Percentiles rank a stretch among this genome's conserved stretches.
Evolutionary conservation across 2,888 invertebrate species (phyloP).

Genomic region (Beris morrisii): DNA sequence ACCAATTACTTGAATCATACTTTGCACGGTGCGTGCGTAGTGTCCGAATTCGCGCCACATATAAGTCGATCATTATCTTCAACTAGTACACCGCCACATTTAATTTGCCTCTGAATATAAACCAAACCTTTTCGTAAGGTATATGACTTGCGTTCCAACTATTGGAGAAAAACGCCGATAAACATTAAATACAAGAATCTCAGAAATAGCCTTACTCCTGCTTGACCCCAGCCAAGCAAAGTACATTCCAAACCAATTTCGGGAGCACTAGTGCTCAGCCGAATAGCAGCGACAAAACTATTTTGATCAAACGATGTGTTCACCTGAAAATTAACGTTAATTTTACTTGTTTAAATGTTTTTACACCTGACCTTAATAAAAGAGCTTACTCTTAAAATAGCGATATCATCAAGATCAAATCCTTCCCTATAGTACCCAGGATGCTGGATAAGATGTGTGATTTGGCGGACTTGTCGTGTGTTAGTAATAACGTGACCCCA

Average conservation of each 20-base stretch:
- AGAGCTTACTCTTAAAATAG: conserved; percentile 14
- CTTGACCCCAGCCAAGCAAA: conserved; percentile 15
- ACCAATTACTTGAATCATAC: conserved; percentile 1
- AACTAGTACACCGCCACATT: conserved; percentile 11
- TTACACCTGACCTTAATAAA: background rate
- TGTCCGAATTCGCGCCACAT: conserved; percentile 13
- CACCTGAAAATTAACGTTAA: conserved; percentile 5
- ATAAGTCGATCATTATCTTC: conserved; percentile 16
- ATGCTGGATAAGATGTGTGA: conserved; percentile 16
- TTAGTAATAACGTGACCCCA: conserved; percentile 16
- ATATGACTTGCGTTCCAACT: background rate
- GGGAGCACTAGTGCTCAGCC: background rate
- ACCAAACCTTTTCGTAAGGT: conserved; percentile 9
- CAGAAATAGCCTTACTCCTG: conserved; percentile 3
- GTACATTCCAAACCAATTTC: conserved; percentile 14
- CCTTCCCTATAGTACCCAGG: conserved; percentile 18
- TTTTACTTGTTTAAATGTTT: background rate
- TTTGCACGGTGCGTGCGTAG: conserved; percentile 5
- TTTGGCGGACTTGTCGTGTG: conserved; percentile 5
- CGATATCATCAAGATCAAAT: conserved; percentile 23
- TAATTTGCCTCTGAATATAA: conserved; percentile 24
- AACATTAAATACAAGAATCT: background rate
- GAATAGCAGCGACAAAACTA: conserved; percentile 1
- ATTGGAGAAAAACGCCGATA: background rate
- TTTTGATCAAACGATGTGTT: conserved; percentile 8